phyloP scores from a whole-genome alignment of 2,888 invertebrate genomes.

The Dichetophora obliterata region DNA sequence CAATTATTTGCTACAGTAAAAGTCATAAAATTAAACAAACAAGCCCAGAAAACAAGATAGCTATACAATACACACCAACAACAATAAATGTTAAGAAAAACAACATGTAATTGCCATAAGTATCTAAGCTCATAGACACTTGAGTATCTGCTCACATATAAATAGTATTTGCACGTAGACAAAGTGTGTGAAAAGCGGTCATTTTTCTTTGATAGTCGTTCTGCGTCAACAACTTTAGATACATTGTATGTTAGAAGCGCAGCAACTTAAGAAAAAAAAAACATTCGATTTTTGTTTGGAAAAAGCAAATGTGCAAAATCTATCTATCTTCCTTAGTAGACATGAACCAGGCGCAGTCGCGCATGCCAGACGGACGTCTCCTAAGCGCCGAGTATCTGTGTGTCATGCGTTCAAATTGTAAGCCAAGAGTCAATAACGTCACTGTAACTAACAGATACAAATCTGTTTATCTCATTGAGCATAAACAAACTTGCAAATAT shows the following conservation, averaged over 20 bases:
- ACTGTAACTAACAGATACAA: not conserved
- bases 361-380: not conserved
- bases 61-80: not conserved
- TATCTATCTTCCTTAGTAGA: not conserved
- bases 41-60: not conserved
- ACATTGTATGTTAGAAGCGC: not conserved
- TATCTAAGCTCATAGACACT: not conserved
- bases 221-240: not conserved
- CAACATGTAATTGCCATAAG: conserved; percentile 16
- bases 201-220: conserved; percentile 32
- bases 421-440: not conserved
- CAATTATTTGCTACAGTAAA: not conserved
- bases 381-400: not conserved
- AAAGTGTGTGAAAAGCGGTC: conserved; percentile 18
- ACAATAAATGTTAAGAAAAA: not conserved
- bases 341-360: too few species aligned
- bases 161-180: not conserved
- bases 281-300: not conserved
- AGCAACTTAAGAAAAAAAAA: not conserved
- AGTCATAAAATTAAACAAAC: not conserved
- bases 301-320: conserved; percentile 1
- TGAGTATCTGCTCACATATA: not conserved
- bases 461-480: not conserved
- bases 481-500: not conserved
- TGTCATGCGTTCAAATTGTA: conserved; percentile 42